Evolutionary conservation across 2,113 vertebrate genomes (phyloP), one percentile per base, ranked within the genome.

Genomic region (rabbit (Oryctolagus cuniculus)): DNA sequence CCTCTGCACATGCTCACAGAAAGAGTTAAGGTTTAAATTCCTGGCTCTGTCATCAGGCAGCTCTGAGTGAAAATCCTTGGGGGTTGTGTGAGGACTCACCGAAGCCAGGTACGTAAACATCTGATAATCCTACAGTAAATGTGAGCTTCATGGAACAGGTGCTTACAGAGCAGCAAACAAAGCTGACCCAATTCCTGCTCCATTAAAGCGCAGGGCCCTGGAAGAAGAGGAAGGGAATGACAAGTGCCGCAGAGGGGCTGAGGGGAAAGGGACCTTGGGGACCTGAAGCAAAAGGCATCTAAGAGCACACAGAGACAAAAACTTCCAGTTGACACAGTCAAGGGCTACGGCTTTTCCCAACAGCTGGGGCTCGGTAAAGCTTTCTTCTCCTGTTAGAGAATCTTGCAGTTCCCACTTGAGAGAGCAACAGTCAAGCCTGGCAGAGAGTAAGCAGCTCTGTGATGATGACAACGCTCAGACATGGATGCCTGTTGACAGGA

Each of bases 401-500:
- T 24, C 44, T 93, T 95, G 49, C 34, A 17, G 2, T 84, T 95
- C 17, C 90, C 94, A 55, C 70, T 70, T 58, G 51, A 92, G 81
- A 94, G 49, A 51, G 61, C 89, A 81, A 87, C 64, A 90, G 21
- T 94, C n/a, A 53, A 44, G 55, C 83, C n/a, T 51, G 74, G 64
- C 85, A 63, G 87, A 78, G 74, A 90, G n/a, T 81, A 88, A 77
- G 74, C 49, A 1, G 12, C 38, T 67, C 77, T 70, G 75, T 63
- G 63, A 90, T n/a, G 93, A 84, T 93, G 74, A 70, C 78, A 69
- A 44, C 1, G 15, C 78, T 72, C 63, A 93, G 73, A 81, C 82
- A 86, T 86, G 81, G 85, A n/a, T 44, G 79, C 75, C 78, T 94
- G n/a, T 78, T 75, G 89, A 95, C 91, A 89, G 92, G 61, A 93